Evolutionary conservation across 1,140 invertebrate genomes (phyloP), one percentile per base, ranked within the genome.

Genomic region (Eueides isabella): DNA sequence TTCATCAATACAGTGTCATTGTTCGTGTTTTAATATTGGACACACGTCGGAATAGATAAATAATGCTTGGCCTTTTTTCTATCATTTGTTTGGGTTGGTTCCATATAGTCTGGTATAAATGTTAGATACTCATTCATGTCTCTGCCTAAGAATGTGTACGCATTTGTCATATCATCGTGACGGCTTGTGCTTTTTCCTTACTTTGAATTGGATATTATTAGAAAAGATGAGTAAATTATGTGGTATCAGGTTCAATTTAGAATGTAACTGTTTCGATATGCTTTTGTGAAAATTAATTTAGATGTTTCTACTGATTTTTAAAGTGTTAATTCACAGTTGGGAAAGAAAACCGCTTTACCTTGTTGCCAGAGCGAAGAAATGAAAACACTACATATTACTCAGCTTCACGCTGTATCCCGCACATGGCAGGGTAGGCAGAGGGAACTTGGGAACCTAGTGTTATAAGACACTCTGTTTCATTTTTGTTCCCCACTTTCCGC

Each of bases 11-110:
- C 86, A 85, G 85, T 88, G 84, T 84, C 83, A 88, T 89, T 90
- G 85, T 90, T 79, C 81, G 87, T 91, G 89, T 89, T 91, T 89
- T 89, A 89, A 90, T 90, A 89, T 89, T 80, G 84, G 80, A 86
- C 85, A 86, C 80, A 86, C 82, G 84, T 83, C 80, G 74, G 81
- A 73, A 84, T 89, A 86, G 84, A 91, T 91, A 90, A 90, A 90
- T 91, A 89, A 91, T 86, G 81, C 80, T 78, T 77, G 79, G 80
- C 78, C 78, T 84, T 87, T 85, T 30, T 89, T 86, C 77, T 76
- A 75, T 70, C 82, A 83, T 88, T 90, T 89, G 85, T 88, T 85
- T 80, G 68, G 74, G 80, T 76, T 74, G 88, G 84, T 89, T 86
- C 89, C 87, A 89, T 78, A 79, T 76, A 63, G 87, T 89, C 87